Base-by-base conservation (phyloP, 2,888 invertebrate genomes). In the Monoplex corrugatus region DNA sequence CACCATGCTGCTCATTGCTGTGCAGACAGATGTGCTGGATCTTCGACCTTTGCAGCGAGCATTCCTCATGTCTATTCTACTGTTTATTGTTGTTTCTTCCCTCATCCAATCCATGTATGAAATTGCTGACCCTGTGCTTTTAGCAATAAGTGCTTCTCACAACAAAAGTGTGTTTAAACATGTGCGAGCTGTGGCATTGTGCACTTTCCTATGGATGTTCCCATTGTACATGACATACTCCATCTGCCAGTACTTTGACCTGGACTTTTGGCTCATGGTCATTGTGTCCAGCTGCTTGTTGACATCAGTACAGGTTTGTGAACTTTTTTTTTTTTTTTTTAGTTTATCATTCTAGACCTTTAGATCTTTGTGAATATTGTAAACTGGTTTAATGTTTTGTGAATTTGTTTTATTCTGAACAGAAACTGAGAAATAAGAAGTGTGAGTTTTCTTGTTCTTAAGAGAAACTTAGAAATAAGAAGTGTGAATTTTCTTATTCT, bases 61-160 rank as follows among this genome's bases (percentile, higher is more conserved):
- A 83, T 96, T 96, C 88, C 95, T 97, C 23, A 96, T 97, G 94
- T 96, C 96, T 68, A 96, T 97, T 44, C 96, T 97, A 2, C 93
- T 97, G 28, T 97, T 97, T 91, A 96, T 97, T 75, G 97, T 97
- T 8, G 93, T 96, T n/a, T 97, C 97, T 0, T 96, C 97, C 1
- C 95, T 97, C n/a, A 95, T 97, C 19, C 97, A 97, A 92, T 97
- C 96, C 19, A 96, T 97, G 94, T 96, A 96, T 91, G 97, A 97
- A 93, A 95, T 97, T 43, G 95, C 96, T 2, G 97, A 97, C 91
- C 96, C 97, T 0, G 95, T 96, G 40, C 94, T 97, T 72, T 94
- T 97, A 86, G 95, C 96, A 8, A 94, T 97, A 28, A 96, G 96
- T 92, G 96, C 96, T 19, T 96, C 96, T 23, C 95, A 96, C 84